Base-by-base conservation (phyloP, 2,797 vertebrate genomes). In the Hydrocynus forskahlii region DNA sequence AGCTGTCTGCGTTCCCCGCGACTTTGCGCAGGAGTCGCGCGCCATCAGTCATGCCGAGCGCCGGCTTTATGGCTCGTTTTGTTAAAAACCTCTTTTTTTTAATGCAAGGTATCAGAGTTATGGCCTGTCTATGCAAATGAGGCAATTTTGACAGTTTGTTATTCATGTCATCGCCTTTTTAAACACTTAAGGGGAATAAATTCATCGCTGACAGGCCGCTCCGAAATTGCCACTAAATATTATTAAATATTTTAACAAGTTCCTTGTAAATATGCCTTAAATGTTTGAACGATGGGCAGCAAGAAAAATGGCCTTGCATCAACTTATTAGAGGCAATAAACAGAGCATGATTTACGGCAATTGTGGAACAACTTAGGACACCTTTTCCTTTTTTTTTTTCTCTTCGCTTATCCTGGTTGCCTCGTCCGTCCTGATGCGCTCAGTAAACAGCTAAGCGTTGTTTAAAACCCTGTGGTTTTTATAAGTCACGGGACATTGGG, bases 161-260 rank as follows among this genome's bases (percentile, higher is more conserved):
- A 95, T 95, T 95, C 93, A 95, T 95, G 94, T 92, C 94, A 92
- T 94, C 85, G 89, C 91, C 93, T 94, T 95, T 95, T 95, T 95
- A 95, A 95, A 95, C 95, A 95, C 95, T 95, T 95, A 95, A 94
- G 90, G 92, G 88, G 86, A 83, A 88, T 95, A 95, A 94, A 95
- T 95, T 90, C 87, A 85, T 62, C 54, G 23, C 19, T 92, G 94
- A 94, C 94, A 91, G 93, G 92, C 91, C 86, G 91, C 89, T 91
- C 90, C 84, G 92, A 95, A 95, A 95, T 95, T 95, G 93, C 93
- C 94, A 95, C 94, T 95, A 95, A 95, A 95, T 95, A 95, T 95
- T 95, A 95, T 95, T 95, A 95, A 95, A 95, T 95, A 95, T 95
- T 95, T 95, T 95, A 95, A 95, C 95, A 95, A 95, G 94, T 95